Conservation (phyloP, 2,113 vertebrate genomes). For the Isichthys henryi region DNA sequence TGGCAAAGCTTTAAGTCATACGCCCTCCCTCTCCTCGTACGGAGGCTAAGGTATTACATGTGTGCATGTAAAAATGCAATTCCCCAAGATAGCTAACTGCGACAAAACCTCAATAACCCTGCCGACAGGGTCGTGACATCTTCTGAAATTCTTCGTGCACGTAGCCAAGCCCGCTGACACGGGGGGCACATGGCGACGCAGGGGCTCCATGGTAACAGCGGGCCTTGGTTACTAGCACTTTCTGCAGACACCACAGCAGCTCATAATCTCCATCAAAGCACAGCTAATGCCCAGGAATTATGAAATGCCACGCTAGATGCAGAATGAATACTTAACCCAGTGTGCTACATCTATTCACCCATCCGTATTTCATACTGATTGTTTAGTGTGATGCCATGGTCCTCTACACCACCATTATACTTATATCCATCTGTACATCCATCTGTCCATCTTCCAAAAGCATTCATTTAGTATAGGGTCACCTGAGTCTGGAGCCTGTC, state of each 20-base stretch:
- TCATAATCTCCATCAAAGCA: neutral
- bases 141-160: neutral
- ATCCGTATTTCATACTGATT: neutral
- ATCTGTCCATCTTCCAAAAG: neutral
- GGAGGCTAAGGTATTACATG: neutral
- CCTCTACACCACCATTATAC: neutral
- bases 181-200: neutral
- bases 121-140: neutral
- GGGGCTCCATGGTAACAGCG: constrained; percentile 1
- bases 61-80: neutral
- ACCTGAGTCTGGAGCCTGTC: neutral
- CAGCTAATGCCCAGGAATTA: neutral
- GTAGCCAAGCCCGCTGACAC: neutral
- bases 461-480: neutral
- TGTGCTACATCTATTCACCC: neutral
- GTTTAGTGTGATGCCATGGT: neutral
- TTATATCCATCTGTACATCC: neutral
- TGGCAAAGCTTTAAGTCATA: neutral
- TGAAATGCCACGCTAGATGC: neutral
- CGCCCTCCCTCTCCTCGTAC: neutral
- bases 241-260: neutral
- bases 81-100: neutral
- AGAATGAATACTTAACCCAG: neutral
- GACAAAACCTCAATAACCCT: neutral
- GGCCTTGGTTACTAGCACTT: neutral